Evolutionary conservation across 1,140 invertebrate genomes (phyloP), one percentile per base, ranked within the genome.

Genomic region (Teleogryllus occipitalis): DNA sequence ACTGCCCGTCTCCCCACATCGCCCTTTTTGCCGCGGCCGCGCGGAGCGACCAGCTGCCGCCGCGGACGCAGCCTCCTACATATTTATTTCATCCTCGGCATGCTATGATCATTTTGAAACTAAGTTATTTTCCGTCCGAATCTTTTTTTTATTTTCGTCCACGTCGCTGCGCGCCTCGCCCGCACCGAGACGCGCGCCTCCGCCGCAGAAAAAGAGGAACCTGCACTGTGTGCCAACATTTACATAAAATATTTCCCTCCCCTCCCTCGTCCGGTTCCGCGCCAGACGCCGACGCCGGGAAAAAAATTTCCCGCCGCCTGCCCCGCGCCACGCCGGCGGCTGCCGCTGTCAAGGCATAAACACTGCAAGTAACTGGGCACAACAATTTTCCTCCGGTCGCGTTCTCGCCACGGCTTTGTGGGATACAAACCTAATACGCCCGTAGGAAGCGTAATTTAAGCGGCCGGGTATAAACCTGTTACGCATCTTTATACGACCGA

Each of bases 331-430:
- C 54, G 10, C 54, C 54, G 54, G 10, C 18, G 54, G 54, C 54
- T 10, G 54, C 54, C 54, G 54, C 54, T 65, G 54, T 65, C 54
- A 65, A 65, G 54, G 18, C 54, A 65, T 65, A 65, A 65, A 65
- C 54, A 65, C 54, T 65, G 54, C 54, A 65, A 65, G 54, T 65
- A 65, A 65, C 54, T 65, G 54, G 54, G 54, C 54, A 65, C 54
- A 65, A 65, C 54, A 2, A 65, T 65, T 65, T 65, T 65, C 54
- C 18, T 18, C 18, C 54, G 10, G 10, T 65, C 54, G 27, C 27
- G 27, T 65, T 65, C 10, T 18, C 10, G 10, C 10, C 18, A 39
- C 27, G 54, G 54, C 54, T 65, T 65, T 65, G 54, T 65, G 54
- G 54, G 54, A 65, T 65, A 18, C 54, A 18, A 65, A 65, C 54